Evolutionary conservation across 2,797 vertebrate species (phyloP), one percentile per base, ranked within the genome.

Genomic region (Chiroxiphia lanceolata): DNA sequence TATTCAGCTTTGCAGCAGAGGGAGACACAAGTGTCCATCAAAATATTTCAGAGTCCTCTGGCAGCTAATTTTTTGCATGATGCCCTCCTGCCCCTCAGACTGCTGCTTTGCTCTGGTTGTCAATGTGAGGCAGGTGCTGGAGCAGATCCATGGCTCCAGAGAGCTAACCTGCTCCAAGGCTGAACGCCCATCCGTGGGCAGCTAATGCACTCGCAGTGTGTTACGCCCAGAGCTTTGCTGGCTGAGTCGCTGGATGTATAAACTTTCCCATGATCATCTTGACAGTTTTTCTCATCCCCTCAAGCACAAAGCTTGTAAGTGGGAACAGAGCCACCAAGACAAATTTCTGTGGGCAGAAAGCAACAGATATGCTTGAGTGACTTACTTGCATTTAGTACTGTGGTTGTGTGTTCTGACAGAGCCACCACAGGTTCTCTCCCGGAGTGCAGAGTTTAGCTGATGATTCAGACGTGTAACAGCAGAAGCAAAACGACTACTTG

Each of bases 181-280:
- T 80, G 70, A 56, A 82, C 0, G 7, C 72, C 61, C 47, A 25
- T 77, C 70, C 33, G 0, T 6, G 44, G 60, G 68, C 71, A 83
- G 63, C 48, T 34, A 21, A 61, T 27, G 10, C 1, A 3, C 48
- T 75, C 3, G 2, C 48, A 70, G 48, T 2, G 0, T 63, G 60
- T 47, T 63, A 56, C 21, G 0, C 79, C 93, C 77, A 53, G 84
- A 5, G 2, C 56, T 82, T 48, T 53, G 48, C 75, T 91, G 94
- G 64, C 94, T 89, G 64, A 89, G 82, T 53, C 0, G 3, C 40
- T 57, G 25, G 79, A 29, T 71, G 65, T 91, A 57, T 80, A 94
- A 95, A 95, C 84, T 94, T 95, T 94, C 94, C 93, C 95, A 96
- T 60, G 90, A 95, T 95, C 87, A 83, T 85, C 48, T 65, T 64